These are phyloP conservation scores for Ochropacha duplaris DNA, from an alignment of 2,888 invertebrate genomes.

Conservation along the genomic window DNA sequence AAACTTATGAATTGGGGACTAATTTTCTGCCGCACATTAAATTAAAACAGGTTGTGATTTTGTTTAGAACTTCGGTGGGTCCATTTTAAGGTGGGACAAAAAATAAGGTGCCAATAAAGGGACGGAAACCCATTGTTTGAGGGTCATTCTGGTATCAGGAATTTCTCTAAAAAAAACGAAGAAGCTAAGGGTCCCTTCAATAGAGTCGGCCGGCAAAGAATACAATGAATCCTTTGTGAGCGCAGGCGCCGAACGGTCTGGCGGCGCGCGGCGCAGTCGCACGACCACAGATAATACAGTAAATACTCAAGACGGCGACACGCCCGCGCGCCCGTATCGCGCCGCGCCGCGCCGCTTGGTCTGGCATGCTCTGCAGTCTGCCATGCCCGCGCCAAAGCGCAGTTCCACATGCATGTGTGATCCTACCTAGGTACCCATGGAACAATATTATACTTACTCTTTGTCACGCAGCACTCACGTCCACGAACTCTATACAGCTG, in stretches of 20 bases:
- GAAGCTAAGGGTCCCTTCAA: constrained; percentile 67
- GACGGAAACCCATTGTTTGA: constrained; percentile 82
- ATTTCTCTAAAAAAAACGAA: constrained; percentile 67
- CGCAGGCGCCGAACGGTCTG: constrained; percentile 80
- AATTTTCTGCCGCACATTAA: constrained; percentile 47
- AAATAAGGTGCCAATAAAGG: constrained; percentile 82
- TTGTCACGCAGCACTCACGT: constrained; percentile 44
- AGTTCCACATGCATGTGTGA: not conserved
- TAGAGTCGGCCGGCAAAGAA: constrained; percentile 64
- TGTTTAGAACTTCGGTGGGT: constrained; percentile 68
- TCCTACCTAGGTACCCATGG: too few species aligned
- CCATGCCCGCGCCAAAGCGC: too few species aligned
- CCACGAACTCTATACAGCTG: constrained; percentile 10
- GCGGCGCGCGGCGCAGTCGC: constrained; percentile 48
- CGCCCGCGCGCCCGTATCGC: constrained; percentile 22
- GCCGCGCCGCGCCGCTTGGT: constrained; percentile 51
- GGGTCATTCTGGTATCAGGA: constrained; percentile 78
- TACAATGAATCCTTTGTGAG: constrained; percentile 79
- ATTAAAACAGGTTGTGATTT: constrained; percentile 72
- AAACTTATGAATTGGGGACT: constrained; percentile 30
- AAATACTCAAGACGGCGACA: too few species aligned
- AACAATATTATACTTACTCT: constrained; percentile 16
- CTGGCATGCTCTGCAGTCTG: constrained; percentile 45
- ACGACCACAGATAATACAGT: too few species aligned
- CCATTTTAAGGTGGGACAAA: constrained; percentile 72